A percentile compares a stretch with the other conserved stretches of the same genome.
Evolutionary conservation across 2,797 vertebrate genomes (phyloP).

Genomic region (Tympanoctomys barrerae): DNA sequence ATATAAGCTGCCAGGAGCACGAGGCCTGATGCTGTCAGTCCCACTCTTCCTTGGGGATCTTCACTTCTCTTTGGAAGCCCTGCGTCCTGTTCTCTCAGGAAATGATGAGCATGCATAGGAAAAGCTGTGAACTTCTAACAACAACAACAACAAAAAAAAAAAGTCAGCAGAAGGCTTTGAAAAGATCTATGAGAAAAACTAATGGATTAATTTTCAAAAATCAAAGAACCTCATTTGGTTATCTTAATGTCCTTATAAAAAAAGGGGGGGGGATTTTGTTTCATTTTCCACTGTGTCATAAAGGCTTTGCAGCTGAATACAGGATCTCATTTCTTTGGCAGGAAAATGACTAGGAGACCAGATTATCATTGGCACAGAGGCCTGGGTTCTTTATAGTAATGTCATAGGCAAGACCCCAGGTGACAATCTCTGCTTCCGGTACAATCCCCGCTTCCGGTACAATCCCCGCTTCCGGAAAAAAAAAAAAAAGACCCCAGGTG

Average conservation of each 20-base stretch:
- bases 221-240: neutral
- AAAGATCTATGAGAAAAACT: neutral
- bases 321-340: slow-evolving; percentile 22
- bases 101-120: neutral
- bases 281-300: neutral
- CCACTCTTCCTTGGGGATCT: neutral
- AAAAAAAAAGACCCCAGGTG: neutral
- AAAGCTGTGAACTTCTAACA: neutral
- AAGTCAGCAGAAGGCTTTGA: slow-evolving; percentile 22
- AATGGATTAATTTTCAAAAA: neutral
- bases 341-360: neutral
- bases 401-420: neutral
- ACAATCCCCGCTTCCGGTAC: no score
- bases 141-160: neutral
- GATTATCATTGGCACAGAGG: neutral
- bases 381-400: neutral
- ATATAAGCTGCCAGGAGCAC: neutral
- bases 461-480: no score
- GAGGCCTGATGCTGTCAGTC: neutral
- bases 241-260: neutral
- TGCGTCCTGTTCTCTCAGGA: neutral
- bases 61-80: neutral
- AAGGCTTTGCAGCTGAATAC: slow-evolving; percentile 50
- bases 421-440: no score
- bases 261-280: neutral